Evolutionary conservation across 2,888 invertebrate species (phyloP).

Genomic region (Aphidoletes aphidimyza): DNA sequence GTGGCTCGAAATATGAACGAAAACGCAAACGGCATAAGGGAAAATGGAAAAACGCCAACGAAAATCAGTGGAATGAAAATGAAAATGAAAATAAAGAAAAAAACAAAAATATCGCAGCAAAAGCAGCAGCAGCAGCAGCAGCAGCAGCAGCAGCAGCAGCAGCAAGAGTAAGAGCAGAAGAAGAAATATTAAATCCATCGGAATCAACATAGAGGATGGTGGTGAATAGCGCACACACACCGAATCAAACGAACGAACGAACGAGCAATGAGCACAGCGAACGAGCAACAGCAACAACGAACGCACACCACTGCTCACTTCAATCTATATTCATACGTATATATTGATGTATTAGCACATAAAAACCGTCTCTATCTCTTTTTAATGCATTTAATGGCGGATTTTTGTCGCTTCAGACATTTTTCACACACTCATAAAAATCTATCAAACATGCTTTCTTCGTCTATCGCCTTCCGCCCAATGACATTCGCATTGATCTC

Average conservation of each 20-base stretch:
- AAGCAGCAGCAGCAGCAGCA: not conserved
- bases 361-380: conserved; percentile 55
- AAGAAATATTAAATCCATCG: conserved; percentile 38
- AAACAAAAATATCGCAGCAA: not conserved
- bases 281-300: not conserved
- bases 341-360: conserved; percentile 55
- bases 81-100: not conserved
- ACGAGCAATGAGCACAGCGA: too few relatives aligned
- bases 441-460: conserved; percentile 38
- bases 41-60: conserved; percentile 18
- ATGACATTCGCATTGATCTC: conserved; percentile 27
- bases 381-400: conserved; percentile 55
- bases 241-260: too few relatives aligned
- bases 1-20: not conserved
- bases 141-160: not conserved
- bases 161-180: not conserved
- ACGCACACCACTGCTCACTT: not conserved
- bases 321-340: conserved; percentile 35
- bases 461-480: conserved; percentile 49
- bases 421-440: conserved; percentile 55
- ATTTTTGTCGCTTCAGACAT: conserved; percentile 55
- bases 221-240: too few relatives aligned
- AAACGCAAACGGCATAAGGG: not conserved
- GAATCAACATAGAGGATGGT: conserved; percentile 17
- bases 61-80: not conserved